Evolutionary conservation across 2,797 vertebrate genomes (phyloP), one percentile per base, ranked within the genome.

Genomic region (Anguilla pacifica): DNA sequence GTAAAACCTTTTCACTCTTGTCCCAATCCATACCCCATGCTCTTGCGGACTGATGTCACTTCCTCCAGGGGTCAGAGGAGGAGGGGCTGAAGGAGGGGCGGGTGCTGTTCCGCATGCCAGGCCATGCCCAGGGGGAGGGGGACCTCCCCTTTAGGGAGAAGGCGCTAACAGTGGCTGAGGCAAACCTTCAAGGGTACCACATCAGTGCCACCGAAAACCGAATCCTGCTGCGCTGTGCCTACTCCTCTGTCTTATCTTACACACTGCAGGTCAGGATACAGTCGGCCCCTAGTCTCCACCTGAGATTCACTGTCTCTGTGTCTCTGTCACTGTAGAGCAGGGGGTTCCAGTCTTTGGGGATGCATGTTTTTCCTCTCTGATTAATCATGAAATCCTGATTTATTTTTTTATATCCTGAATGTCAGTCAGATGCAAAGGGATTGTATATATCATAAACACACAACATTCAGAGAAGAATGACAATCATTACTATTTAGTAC

Each of bases 41-140:
- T 28, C 64, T 67, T 67, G 64, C 6, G 25, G 64, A n/a, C n/a
- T 9, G 6, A 17, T 57, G 6, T 51, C n/a, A 70, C 13, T 82
- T 70, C 59, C 17, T 25, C n/a, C 31, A 90, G 90, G 51, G 53
- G 25, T 67, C 25, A 11, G 89, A 87, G 43, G 11, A 87, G 31
- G 87, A 74, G 49, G 74, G 55, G 83, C 25, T 91, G 77, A 87
- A 89, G 86, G 90, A 91, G 55, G 94, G 95, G 95, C 91, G 92
- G 89, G 89, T 95, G 91, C 87, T 95, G 89, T 96, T 96, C 92
- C 92, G 93, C 84, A 91, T 93, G 86, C 93, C 94, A 5, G 86
- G 86, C 59, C 92, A 90, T 67, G 88, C 91, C 64, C 82, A 86
- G 85, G 70, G 67, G 83, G n/a, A 15, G 83, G 81, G 9, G 85